phyloP scores from a whole-genome alignment of 2,113 vertebrate genomes.

The Ophthalmotilapia sp. region DNA sequence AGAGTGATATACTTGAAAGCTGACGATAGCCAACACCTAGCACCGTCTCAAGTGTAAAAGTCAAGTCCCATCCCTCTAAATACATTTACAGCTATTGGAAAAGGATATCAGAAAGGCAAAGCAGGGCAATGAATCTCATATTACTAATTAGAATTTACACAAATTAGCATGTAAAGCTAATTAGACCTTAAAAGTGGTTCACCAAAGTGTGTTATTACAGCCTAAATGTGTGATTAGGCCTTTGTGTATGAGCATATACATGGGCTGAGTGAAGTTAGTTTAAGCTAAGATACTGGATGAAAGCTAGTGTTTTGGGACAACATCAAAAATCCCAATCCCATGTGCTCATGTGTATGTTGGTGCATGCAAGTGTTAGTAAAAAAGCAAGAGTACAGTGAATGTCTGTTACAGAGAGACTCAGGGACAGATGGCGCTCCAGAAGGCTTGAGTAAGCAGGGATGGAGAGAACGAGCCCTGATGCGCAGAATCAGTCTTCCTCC shows the following conservation, averaged over 20 bases:
- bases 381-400: neutral
- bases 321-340: neutral
- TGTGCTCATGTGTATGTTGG: neutral
- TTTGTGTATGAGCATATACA: neutral
- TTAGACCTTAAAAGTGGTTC: neutral
- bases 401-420: neutral
- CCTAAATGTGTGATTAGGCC: neutral
- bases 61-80: neutral
- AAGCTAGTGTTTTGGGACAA: neutral
- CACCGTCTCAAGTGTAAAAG: neutral
- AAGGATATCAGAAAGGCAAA: neutral
- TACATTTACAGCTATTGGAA: neutral
- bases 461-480: conserved; percentile 58
- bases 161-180: neutral
- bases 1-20: neutral
- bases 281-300: neutral
- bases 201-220: neutral
- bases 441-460: conserved; percentile 64
- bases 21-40: neutral
- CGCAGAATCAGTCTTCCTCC: conserved; percentile 47
- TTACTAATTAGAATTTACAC: neutral
- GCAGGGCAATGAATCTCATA: neutral
- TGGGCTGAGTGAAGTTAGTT: neutral
- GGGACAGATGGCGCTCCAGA: conserved; percentile 63
- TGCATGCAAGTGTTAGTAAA: neutral